Conservation (phyloP, 2,888 invertebrate species). For the Agrotis exclamationis region DNA sequence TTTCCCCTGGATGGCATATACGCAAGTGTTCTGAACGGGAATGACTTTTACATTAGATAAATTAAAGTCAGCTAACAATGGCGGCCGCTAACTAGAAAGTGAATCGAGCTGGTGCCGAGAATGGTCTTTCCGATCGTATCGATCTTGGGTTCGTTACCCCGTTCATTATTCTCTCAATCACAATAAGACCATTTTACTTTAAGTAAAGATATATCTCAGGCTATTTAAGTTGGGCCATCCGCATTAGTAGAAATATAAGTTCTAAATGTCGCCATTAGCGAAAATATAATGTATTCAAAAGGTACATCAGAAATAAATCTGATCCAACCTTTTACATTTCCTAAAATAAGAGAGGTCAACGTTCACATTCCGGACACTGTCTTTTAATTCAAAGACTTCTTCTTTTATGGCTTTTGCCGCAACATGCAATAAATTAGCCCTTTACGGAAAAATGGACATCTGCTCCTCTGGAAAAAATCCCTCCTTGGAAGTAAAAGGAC, state of each 20-base stretch:
- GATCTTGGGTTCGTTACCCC: slow-evolving; percentile 82
- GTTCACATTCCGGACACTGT: slow-evolving; percentile 78
- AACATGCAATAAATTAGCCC: slow-evolving; percentile 88
- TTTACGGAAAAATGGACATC: slow-evolving; percentile 88
- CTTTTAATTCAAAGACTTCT: slow-evolving; percentile 84
- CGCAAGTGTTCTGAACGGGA: slow-evolving; percentile 71
- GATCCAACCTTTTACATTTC: slow-evolving; percentile 47
- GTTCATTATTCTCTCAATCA: slow-evolving; percentile 85
- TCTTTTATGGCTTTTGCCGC: slow-evolving; percentile 83
- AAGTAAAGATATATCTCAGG: slow-evolving; percentile 52
- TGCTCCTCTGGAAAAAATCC: slow-evolving; percentile 86
- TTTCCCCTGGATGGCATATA: slow-evolving; percentile 64
- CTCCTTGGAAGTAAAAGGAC: slow-evolving; percentile 88
- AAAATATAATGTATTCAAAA: slow-evolving; percentile 52
- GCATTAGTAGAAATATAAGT: slow-evolving; percentile 16
- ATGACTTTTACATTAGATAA: slow-evolving; percentile 84
- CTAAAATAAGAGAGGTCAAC: slow-evolving; percentile 76
- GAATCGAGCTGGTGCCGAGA: slow-evolving; percentile 82
- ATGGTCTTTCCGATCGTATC: slow-evolving; percentile 86
- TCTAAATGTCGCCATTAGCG: slow-evolving; percentile 14
- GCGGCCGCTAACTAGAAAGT: slow-evolving; percentile 86
- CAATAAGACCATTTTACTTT: slow-evolving; percentile 79
- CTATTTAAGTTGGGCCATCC: slow-evolving; percentile 32
- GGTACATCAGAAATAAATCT: slow-evolving; percentile 58
- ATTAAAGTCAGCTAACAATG: slow-evolving; percentile 86